Evolutionary conservation across 2,113 vertebrate genomes (phyloP), one percentile per base, ranked within the genome.

Genomic region (Poecilia latipinna): DNA sequence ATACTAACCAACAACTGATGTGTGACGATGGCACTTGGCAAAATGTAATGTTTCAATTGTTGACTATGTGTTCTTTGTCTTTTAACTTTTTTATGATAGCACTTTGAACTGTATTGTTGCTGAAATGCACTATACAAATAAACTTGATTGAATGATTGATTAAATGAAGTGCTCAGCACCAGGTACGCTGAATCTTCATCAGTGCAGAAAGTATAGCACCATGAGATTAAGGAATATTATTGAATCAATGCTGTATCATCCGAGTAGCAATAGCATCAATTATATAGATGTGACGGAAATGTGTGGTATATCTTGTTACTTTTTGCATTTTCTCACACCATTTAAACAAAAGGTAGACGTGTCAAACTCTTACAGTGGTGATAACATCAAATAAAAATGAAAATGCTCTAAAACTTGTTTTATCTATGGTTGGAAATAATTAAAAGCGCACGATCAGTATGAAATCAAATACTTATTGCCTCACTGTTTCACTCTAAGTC

Each of bases 401-500:
- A 24, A 24, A 22, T 10, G 15, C 51, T 5, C 1, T 24, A 54
- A 54, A 17, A 6, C 13, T 19, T 48, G 44, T 4, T 48, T 48
- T 19, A 48, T 4, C 44, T 17, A 35, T 48, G 44, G 13, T 48
- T 48, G 44, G 1, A 19, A 48, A 48, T 6, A 15, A 48, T 48
- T 19, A 48, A 48, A 48, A 15, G 15, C 13, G 5, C 15, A 48
- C 15, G 1, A 48, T 48, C 44, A 48, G 15, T 1, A 48, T 17
- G 15, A 48, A 48, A 48, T 48, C 15, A 48, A 48, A 48, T 17
- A 19, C 44, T 19, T 48, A 17, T 48, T 48, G 5, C 17, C 44
- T 19, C 42, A 48, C 17, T 48, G 44, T 48, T 48, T 19, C 44
- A 68, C 37, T 85, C 74, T 37, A 26, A 26, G n/a, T 48, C 65